Percentiles rank a stretch among this genome's conserved stretches.
phyloP scores from a whole-genome alignment of 1,140 invertebrate species.

The Nilaparvata lugens region DNA sequence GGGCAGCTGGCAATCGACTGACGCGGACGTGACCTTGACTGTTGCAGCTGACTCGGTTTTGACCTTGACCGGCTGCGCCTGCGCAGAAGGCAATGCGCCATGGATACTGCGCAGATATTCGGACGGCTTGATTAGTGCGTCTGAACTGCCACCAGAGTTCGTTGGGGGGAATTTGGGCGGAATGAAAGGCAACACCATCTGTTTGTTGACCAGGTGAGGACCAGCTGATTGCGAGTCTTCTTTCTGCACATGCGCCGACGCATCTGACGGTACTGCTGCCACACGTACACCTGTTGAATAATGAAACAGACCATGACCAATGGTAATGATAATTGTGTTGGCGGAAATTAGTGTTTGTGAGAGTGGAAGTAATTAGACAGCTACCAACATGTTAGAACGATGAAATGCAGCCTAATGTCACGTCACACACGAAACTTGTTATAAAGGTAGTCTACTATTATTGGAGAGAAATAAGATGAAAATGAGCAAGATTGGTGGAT shows the following conservation, averaged over 20 bases:
- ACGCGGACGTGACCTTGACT: no score
- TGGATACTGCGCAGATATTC: slow-evolving; percentile 80
- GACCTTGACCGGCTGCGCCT: not conserved
- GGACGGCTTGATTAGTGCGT: slow-evolving; percentile 80
- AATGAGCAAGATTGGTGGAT: no score
- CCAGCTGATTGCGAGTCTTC: slow-evolving; percentile 4
- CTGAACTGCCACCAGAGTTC: slow-evolving; percentile 51
- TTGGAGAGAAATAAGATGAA: no score
- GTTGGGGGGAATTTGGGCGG: slow-evolving; percentile 66
- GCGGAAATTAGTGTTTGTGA: no score
- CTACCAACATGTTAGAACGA: no score
- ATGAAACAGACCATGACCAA: no score
- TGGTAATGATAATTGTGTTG: no score
- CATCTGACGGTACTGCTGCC: not conserved
- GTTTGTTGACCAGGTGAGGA: slow-evolving; percentile 63
- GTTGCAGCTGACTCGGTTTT: not conserved
- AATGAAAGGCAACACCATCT: slow-evolving; percentile 75
- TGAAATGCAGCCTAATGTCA: no score
- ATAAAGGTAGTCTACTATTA: no score
- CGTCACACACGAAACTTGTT: no score
- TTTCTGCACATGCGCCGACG: not conserved
- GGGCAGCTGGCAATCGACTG: slow-evolving; percentile 1
- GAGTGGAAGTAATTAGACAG: no score
- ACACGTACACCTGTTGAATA: not conserved
- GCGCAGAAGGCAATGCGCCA: slow-evolving; percentile 35